phyloP scores from a whole-genome alignment of 2,888 invertebrate species.

The Rhodophaea formosa region DNA sequence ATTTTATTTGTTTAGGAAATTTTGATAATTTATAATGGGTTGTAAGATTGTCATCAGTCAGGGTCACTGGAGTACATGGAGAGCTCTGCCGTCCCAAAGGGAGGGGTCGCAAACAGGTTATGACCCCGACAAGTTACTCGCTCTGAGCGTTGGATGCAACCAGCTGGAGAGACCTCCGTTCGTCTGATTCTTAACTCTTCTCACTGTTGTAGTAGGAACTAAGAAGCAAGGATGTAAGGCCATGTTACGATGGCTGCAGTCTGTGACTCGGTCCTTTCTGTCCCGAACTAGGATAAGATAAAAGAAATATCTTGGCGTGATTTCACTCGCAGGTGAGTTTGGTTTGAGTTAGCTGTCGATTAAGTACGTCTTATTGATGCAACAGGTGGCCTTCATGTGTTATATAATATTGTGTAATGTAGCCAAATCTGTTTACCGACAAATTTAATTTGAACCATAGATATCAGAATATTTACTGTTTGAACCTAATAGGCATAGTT shows the following conservation, averaged over 20 bases:
- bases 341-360: not conserved
- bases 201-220: constrained; percentile 27
- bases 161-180: constrained; percentile 53
- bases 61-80: constrained; percentile 70
- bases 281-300: constrained; percentile 75
- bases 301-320: constrained; percentile 63
- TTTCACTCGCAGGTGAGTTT: constrained; percentile 46
- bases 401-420: too few species aligned
- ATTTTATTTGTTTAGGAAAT: not conserved
- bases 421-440: too few species aligned
- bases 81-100: constrained; percentile 65
- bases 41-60: constrained; percentile 46
- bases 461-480: too few species aligned
- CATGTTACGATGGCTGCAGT: constrained; percentile 46
- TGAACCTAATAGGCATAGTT: too few species aligned
- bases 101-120: constrained; percentile 81
- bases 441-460: too few species aligned
- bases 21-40: not conserved
- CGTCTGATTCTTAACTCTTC: constrained; percentile 40
- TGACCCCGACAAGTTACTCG: constrained; percentile 80
- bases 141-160: constrained; percentile 67
- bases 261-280: constrained; percentile 61
- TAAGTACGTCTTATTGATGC: not conserved
- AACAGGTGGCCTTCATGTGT: not conserved
- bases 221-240: constrained; percentile 36